A percentile compares a stretch with the other conserved stretches of the same genome.
Evolutionary conservation across 2,113 vertebrate genomes (phyloP).

Genomic region (Corvus cornix): DNA sequence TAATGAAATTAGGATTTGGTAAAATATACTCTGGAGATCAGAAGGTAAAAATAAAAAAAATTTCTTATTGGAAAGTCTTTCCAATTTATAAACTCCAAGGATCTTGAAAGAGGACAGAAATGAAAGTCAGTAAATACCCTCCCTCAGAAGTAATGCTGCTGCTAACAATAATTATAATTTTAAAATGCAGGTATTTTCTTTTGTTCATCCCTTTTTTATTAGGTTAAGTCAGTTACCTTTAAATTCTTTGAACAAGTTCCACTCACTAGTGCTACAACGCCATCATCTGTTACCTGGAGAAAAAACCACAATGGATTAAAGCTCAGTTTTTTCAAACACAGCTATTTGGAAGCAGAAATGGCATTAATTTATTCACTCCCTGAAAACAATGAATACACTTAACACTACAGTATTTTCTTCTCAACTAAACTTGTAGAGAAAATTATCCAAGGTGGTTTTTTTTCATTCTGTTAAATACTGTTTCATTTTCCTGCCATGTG

Average conservation of each 20-base stretch:
- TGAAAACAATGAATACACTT: neutral
- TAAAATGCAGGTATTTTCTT: neutral
- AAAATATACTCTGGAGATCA: neutral
- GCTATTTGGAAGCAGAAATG: rapidly evolving
- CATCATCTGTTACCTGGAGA: slow-evolving; percentile 83
- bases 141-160: neutral
- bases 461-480: neutral
- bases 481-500: neutral
- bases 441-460: neutral
- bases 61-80: neutral
- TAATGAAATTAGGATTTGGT: neutral
- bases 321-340: neutral
- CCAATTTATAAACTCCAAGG: neutral
- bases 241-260: slow-evolving; percentile 81
- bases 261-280: slow-evolving; percentile 80
- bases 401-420: neutral
- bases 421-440: neutral
- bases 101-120: neutral
- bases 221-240: slow-evolving; percentile 74
- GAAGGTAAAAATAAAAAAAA: neutral
- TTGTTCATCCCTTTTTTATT: neutral
- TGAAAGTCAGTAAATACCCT: neutral
- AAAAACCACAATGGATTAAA: neutral
- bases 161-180: neutral
- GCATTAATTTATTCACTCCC: neutral